Evolutionary conservation across 2,797 vertebrate species (phyloP).

Genomic region (Danio albolineatus): DNA sequence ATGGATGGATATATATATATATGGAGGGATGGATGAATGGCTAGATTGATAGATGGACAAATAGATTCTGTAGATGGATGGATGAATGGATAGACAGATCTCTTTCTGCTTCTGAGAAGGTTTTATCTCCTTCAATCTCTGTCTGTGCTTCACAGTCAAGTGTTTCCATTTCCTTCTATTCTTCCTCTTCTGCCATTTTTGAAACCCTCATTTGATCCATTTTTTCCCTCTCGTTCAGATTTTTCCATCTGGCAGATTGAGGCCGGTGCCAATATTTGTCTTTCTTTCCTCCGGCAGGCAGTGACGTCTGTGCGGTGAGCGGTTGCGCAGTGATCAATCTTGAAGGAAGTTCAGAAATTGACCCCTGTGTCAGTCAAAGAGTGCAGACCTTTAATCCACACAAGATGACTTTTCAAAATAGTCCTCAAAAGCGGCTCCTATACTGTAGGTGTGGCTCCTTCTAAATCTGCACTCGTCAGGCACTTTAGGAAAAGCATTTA

Average conservation of each 20-base stretch:
- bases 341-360: conserved; percentile 42
- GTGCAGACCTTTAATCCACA: conserved; percentile 35
- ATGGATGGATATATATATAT: rapidly evolving
- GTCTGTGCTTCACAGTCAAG: not conserved
- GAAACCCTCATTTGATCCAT: not conserved
- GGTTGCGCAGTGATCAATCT: conserved; percentile 56
- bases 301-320: conserved; percentile 65
- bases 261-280: conserved; percentile 52
- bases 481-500: not conserved
- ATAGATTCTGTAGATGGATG: no score
- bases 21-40: no score
- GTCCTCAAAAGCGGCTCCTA: not conserved
- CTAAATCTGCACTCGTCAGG: not conserved
- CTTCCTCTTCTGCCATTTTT: not conserved
- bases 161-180: not conserved
- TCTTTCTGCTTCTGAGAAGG: not conserved
- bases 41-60: no score
- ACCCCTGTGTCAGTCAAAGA: conserved; percentile 45
- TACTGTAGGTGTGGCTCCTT: conserved; percentile 19
- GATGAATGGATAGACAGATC: not conserved
- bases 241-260: conserved; percentile 60
- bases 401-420: conserved; percentile 23
- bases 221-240: conserved; percentile 44
- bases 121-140: not conserved
- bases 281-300: conserved; percentile 54